Conservation (phyloP, 2,113 vertebrate genomes). For the human region GRCh38 chr13:112686001-112686500, state of each 20-base stretch:
- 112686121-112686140: neutral
- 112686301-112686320: neutral
- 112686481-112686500: neutral
- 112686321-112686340: neutral
- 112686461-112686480: accelerated
- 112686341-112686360: neutral
- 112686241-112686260: neutral
- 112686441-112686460: neutral
- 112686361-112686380: neutral
- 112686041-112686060: neutral
- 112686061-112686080: accelerated
- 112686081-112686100: neutral
- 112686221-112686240: neutral
- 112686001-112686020: neutral
- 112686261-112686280: neutral
- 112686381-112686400: too few relatives aligned
- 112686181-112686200: too few relatives aligned
- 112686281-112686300: neutral
- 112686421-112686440: neutral
- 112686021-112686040: neutral
- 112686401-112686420: neutral
- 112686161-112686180: neutral
- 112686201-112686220: neutral
- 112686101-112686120: neutral
- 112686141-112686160: neutral